Conservation (phyloP, 2,113 vertebrate genomes). For the Notothenia coriiceps region DNA sequence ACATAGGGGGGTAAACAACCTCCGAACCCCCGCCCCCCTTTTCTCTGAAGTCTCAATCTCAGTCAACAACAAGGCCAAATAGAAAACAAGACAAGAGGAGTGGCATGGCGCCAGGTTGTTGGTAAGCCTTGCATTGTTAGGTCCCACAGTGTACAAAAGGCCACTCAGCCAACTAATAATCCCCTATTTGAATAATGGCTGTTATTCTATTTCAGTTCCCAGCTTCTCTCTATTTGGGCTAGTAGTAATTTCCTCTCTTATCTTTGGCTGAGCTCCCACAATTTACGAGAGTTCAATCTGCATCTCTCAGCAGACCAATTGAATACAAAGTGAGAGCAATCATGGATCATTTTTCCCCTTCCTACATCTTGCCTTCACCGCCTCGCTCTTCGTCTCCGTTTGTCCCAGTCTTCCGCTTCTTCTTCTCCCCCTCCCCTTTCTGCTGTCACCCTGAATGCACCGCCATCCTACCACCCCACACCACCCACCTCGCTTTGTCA, state of each 20-base stretch:
- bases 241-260: conserved; percentile 73
- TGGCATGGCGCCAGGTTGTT: conserved; percentile 30
- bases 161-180: conserved; percentile 76
- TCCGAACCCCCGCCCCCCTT: not conserved
- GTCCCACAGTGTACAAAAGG: conserved; percentile 55
- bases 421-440: conserved; percentile 5
- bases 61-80: conserved; percentile 27
- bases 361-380: conserved; percentile 5
- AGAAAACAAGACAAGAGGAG: conserved; percentile 31
- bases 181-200: conserved; percentile 72
- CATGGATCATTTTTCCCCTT: conserved; percentile 34
- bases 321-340: conserved; percentile 62
- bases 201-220: conserved; percentile 66
- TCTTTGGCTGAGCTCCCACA: conserved; percentile 55
- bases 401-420: not conserved
- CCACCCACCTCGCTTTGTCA: conserved; percentile 42
- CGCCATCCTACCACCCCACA: not conserved
- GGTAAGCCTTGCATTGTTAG: conserved; percentile 35
- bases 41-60: conserved; percentile 26
- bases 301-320: conserved; percentile 56
- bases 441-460: conserved; percentile 23
- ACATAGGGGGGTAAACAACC: not conserved
- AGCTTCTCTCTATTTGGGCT: conserved; percentile 67
- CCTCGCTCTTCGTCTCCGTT: conserved; percentile 18
- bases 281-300: conserved; percentile 67